These are phyloP conservation scores for Onychomys torridus DNA, from an alignment of 2,797 vertebrate species.

Conservation along the genomic window DNA sequence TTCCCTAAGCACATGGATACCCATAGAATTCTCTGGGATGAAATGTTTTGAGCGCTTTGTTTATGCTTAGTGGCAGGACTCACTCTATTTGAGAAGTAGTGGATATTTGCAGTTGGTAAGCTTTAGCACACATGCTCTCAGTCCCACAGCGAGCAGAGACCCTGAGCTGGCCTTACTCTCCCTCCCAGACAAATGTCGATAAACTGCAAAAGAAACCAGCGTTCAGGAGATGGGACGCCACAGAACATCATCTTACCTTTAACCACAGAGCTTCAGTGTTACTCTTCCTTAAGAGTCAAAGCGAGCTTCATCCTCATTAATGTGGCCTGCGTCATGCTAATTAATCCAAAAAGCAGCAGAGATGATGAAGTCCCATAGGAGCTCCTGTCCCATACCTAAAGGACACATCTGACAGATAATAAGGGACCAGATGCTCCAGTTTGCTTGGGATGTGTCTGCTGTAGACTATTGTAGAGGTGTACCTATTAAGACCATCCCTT, in stretches of 20 bases:
- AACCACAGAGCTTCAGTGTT: not conserved
- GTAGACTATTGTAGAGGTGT: not conserved
- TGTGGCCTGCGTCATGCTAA: not conserved
- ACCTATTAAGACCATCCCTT: not conserved
- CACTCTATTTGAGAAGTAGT: constrained; percentile 11
- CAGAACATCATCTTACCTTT: not conserved
- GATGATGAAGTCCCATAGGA: not conserved
- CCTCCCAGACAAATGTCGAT: constrained; percentile 17
- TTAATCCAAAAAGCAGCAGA: not conserved
- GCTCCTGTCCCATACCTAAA: not conserved
- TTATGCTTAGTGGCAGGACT: constrained; percentile 32
- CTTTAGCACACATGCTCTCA: not conserved
- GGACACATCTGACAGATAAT: not conserved
- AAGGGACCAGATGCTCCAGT: not conserved
- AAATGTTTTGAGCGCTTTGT: not conserved
- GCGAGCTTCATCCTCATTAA: not conserved
- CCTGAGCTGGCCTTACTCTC: not conserved
- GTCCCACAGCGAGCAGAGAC: not conserved
- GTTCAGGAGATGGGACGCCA: constrained; percentile 6
- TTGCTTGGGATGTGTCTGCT: not conserved
- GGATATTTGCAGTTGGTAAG: constrained; percentile 29
- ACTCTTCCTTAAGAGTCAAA: constrained; percentile 9
- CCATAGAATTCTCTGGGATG: constrained; percentile 19
- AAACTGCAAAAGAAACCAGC: constrained; percentile 23
- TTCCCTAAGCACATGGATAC: not conserved